Evolutionary conservation across 2,797 vertebrate species (phyloP).

Genomic region (Borostomias antarcticus): DNA sequence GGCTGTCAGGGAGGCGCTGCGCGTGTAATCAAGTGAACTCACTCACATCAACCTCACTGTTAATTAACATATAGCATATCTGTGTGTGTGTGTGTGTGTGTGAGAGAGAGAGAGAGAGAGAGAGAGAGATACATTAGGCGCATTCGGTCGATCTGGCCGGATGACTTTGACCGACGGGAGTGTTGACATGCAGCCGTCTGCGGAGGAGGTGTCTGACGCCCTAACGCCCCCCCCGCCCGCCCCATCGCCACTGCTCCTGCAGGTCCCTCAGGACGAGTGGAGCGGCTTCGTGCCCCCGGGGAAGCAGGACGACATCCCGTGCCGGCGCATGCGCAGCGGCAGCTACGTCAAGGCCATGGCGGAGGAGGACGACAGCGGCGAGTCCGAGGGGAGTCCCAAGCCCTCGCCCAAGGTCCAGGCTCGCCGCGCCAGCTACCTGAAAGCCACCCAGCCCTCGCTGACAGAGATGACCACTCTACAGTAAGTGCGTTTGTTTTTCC

Average conservation of each 20-base stretch:
- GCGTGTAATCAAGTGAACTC: slow-evolving; percentile 48
- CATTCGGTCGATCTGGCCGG: not conserved
- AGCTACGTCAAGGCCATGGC: slow-evolving; percentile 98
- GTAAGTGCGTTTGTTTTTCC: not conserved
- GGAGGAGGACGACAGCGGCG: slow-evolving; percentile 89
- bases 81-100: not conserved
- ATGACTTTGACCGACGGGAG: slow-evolving; percentile 3
- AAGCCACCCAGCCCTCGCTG: slow-evolving; percentile 91
- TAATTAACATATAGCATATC: slow-evolving; percentile 36
- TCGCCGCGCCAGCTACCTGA: slow-evolving; percentile 75
- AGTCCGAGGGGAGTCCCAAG: slow-evolving; percentile 89
- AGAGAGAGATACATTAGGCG: slow-evolving; percentile 5
- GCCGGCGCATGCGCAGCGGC: slow-evolving; percentile 92
- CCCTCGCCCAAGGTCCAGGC: slow-evolving; percentile 85
- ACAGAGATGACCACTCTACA: slow-evolving; percentile 91
- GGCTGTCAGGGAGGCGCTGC: slow-evolving; percentile 45
- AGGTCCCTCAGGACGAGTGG: slow-evolving; percentile 97
- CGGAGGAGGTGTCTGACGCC: slow-evolving; percentile 7
- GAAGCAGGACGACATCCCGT: slow-evolving; percentile 91
- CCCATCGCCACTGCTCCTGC: no score
- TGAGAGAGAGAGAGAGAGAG: slow-evolving; percentile 22
- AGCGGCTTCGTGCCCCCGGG: slow-evolving; percentile 81
- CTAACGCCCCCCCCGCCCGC: slow-evolving; percentile 13
- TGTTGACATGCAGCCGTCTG: not conserved
- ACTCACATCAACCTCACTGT: slow-evolving; percentile 43